Percentiles rank a stretch among this genome's conserved stretches.
phyloP scores from a whole-genome alignment of 2,888 invertebrate genomes.

The Galerucella nymphaeae region DNA sequence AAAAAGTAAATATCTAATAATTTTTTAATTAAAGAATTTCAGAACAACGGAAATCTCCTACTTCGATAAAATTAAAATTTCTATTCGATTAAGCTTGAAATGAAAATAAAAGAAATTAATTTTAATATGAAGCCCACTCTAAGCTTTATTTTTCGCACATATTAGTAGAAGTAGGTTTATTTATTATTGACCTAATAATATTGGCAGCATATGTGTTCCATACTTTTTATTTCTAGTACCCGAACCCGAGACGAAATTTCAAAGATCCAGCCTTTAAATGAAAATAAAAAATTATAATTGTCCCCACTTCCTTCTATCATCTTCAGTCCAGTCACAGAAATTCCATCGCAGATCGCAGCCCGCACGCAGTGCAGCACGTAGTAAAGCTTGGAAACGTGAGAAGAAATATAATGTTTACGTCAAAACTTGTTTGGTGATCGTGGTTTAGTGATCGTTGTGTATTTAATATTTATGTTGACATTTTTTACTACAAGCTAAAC shows the following conservation, averaged over 20 bases:
- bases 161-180: too few relatives aligned
- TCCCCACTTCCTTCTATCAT: conserved; percentile 22
- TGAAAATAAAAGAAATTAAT: too few relatives aligned
- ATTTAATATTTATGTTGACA: conserved; percentile 15
- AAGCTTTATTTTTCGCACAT: too few relatives aligned
- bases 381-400: conserved; percentile 27
- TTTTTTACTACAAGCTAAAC: conserved; percentile 14
- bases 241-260: not conserved
- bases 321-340: conserved; percentile 29
- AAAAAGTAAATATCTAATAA: too few relatives aligned
- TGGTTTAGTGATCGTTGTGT: conserved; percentile 23
- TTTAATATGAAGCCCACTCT: too few relatives aligned
- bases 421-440: conserved; percentile 19
- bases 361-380: conserved; percentile 11
- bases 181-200: too few relatives aligned
- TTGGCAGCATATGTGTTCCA: too few relatives aligned
- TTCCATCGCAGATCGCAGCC: conserved; percentile 15
- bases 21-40: too few relatives aligned
- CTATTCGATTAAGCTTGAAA: too few relatives aligned
- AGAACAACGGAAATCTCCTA: too few relatives aligned
- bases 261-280: not conserved
- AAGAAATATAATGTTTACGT: conserved; percentile 29
- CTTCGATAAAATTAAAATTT: too few relatives aligned
- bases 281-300: conserved; percentile 12
- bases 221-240: not conserved